Conservation (phyloP, 2,888 invertebrate species). For the Nezara viridula region DNA sequence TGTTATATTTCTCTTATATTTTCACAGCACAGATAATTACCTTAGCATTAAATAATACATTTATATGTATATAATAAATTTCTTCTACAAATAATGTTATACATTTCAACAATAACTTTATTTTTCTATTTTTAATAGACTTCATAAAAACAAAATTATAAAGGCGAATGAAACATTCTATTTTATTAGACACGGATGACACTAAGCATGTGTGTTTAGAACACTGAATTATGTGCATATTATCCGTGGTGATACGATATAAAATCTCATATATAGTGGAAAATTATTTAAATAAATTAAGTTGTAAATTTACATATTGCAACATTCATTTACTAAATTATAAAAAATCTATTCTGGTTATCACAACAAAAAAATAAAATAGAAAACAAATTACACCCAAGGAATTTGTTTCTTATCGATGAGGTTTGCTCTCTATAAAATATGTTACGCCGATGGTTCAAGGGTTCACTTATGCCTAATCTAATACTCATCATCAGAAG, state of each 20-base stretch:
- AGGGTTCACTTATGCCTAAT: slow-evolving; percentile 2
- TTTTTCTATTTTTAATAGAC: slow-evolving; percentile 27
- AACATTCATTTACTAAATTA: slow-evolving; percentile 38
- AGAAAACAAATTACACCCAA: slow-evolving; percentile 43
- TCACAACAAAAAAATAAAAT: slow-evolving; percentile 40
- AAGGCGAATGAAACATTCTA: background rate
- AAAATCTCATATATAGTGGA: slow-evolving; percentile 21
- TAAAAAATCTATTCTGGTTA: slow-evolving; percentile 44
- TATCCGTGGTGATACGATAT: slow-evolving; percentile 30
- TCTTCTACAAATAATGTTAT: slow-evolving; percentile 52
- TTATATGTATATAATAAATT: slow-evolving; percentile 44
- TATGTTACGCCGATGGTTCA: background rate
- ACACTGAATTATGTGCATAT: slow-evolving; percentile 42
- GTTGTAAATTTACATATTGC: slow-evolving; percentile 35
- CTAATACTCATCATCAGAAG: slow-evolving; percentile 70
- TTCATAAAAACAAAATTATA: background rate
- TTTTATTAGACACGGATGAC: slow-evolving; percentile 39
- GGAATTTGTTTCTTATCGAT: slow-evolving; percentile 13
- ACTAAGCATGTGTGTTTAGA: slow-evolving; percentile 52
- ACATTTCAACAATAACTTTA: slow-evolving; percentile 27
- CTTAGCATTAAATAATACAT: slow-evolving; percentile 56
- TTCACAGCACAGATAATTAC: slow-evolving; percentile 59
- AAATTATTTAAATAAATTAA: background rate
- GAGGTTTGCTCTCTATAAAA: slow-evolving; percentile 14
- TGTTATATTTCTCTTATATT: slow-evolving; percentile 46